Base-by-base conservation (phyloP, 2,888 invertebrate species). In the Eurois occulta region DNA sequence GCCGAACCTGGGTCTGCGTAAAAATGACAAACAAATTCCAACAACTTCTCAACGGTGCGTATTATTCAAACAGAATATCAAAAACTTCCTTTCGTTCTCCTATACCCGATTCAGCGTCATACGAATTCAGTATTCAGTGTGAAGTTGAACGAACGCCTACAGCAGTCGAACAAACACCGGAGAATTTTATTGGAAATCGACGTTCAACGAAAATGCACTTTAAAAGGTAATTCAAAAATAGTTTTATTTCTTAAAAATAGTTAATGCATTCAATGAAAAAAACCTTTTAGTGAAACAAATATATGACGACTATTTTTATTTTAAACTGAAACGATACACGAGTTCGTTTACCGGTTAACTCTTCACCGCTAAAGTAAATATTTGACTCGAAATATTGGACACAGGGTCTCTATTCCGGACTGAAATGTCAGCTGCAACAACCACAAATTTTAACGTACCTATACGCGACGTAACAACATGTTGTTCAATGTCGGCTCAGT, bases 81-180 rank as follows among this genome's bases (percentile, higher is more conserved):
- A 93, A 78, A 95, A 95, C 95, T 94, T 95, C 95, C 95, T 93
- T 92, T 92, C 87, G 83, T 89, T 86, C 91, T 81, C 82, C 86
- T 91, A 90, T 91, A 81, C 80, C 78, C 86, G 88, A 90, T 91
- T 90, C 89, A 91, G 89, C 88, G 86, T 86, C 85, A 89, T 90
- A 88, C 88, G 90, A 91, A 93, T 94, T 93, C 91, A 93, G 92
- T 93, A 92, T 92, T 92, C 91, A 90, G 85, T 90, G 90, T 79
- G 89, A 89, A 91, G 90, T 92, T 87, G 86, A 89, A 83, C 84
- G 86, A 84, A 81, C 87, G 85, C 78, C 85, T 86, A 78, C 80
- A 79, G 87, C 80, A 85, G 74, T 87, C 82, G 77, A 73, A 68
- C 77, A 84, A 84, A 82, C 81, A 83, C 75, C 73, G 79, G 70